A percentile compares a stretch with the other conserved stretches of the same genome.
Conservation (phyloP, 2,113 vertebrate genomes). For the Columba janthina region DNA sequence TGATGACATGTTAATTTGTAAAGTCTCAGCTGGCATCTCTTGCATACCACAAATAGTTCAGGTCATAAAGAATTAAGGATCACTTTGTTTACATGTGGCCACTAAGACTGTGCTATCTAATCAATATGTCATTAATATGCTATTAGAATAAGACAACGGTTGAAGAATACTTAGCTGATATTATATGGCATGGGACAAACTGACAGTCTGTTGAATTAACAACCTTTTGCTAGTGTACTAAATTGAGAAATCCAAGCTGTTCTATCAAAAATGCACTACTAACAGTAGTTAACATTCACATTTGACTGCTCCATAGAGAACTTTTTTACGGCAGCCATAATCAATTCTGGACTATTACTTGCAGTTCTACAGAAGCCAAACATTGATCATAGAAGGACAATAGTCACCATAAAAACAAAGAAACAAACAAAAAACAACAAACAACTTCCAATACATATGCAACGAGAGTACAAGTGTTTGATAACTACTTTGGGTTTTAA, state of each 20-base stretch:
- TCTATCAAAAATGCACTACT: not conserved
- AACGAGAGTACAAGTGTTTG: not conserved
- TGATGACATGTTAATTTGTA: not conserved
- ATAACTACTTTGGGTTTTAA: not conserved
- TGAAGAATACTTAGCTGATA: not conserved
- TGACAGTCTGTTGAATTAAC: not conserved
- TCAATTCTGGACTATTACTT: not conserved
- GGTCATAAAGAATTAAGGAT: not conserved
- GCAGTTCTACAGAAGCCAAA: not conserved
- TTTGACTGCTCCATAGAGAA: too few species aligned
- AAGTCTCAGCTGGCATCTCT: not conserved
- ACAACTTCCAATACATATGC: not conserved
- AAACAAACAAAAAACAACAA: not conserved
- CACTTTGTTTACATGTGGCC: fast-evolving
- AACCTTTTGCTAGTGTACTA: not conserved
- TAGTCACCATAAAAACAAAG: too few species aligned
- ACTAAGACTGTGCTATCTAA: not conserved
- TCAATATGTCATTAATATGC: not conserved
- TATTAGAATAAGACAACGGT: not conserved
- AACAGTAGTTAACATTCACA: not conserved
- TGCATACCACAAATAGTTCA: not conserved
- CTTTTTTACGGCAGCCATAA: too few species aligned
- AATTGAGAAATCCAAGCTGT: not conserved
- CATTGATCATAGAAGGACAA: not conserved
- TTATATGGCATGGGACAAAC: not conserved